Base-by-base conservation (phyloP, 2,888 invertebrate species). In the Agrotis exclamationis region DNA sequence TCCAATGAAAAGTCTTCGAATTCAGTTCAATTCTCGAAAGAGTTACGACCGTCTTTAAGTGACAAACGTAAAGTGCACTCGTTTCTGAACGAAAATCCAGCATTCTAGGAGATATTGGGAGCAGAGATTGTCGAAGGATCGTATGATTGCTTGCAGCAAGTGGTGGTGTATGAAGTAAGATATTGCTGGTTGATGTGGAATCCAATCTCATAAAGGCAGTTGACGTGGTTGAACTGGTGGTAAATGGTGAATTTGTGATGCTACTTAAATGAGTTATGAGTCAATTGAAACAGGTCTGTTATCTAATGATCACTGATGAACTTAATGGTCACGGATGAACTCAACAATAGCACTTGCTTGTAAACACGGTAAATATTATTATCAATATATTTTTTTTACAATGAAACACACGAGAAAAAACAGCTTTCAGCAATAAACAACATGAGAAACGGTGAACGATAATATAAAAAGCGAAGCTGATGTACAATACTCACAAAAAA, bases 11-110 rank as follows among this genome's bases (percentile, higher is more conserved):
- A 28, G 58, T 50, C 33, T 57, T 20, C 16, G 20, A 60, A 80
- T 57, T 80, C 64, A 57, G 65, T 64, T 48, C 48, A 53, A 74
- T 45, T 39, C 20, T 57, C 9, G 14, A 62, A 57, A 57, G 62
- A 64, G 57, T 47, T 70, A 39, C 39, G 54, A 60, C 22, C 22
- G 44, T 58, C 13, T 53, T 53, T 45, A 62, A 33, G 28, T 60
- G 65, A 65, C 75, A 64, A 64, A 74, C 14, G 56, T 22, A 22
- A 60, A n/a, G 24, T 59, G 79, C 65, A 65, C 33, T 74, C 20
- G 53, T 48, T 39, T 11, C 14, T 22, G 39, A 65, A 63, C 33
- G 9, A 50, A 57, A 75, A 54, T 58, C 22, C n/a, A 62, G 13
- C 16, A 64, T 57, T 79, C 20, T n/a, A 39, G 33, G 13, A 58